phyloP scores from a whole-genome alignment of 2,113 vertebrate genomes.

The Hiodon tergisus region DNA sequence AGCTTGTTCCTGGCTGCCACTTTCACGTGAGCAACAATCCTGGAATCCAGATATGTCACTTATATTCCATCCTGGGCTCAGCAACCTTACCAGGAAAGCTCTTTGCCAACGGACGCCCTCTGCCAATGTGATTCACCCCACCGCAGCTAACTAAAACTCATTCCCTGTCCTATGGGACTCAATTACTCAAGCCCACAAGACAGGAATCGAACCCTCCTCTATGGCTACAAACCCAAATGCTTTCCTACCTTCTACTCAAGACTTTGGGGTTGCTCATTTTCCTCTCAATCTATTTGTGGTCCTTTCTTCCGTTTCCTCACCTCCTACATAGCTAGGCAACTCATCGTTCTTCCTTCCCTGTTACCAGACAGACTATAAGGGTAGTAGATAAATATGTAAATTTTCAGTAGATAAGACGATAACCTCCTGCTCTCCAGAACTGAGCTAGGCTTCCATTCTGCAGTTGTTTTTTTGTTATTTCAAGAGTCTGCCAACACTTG shows the following conservation, averaged over 20 bases:
- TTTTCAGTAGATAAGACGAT: no score
- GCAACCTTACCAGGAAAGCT: not conserved
- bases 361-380: no score
- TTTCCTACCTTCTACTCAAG: not conserved
- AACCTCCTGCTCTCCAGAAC: no score
- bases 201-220: not conserved
- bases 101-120: not conserved
- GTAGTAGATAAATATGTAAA: no score
- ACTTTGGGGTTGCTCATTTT: not conserved
- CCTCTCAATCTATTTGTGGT: not conserved
- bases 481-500: no score
- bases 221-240: not conserved
- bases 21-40: not conserved
- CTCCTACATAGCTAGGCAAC: not conserved
- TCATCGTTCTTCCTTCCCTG: no score
- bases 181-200: not conserved
- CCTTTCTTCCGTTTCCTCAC: not conserved
- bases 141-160: not conserved
- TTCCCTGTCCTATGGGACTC: not conserved
- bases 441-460: no score
- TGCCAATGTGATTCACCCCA: not conserved
- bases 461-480: no score
- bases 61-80: not conserved
- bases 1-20: not conserved
- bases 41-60: not conserved